A percentile compares a stretch with the other conserved stretches of the same genome.
Evolutionary conservation across 1,140 invertebrate species (phyloP).

Genomic region (Heliconius eleuchia): DNA sequence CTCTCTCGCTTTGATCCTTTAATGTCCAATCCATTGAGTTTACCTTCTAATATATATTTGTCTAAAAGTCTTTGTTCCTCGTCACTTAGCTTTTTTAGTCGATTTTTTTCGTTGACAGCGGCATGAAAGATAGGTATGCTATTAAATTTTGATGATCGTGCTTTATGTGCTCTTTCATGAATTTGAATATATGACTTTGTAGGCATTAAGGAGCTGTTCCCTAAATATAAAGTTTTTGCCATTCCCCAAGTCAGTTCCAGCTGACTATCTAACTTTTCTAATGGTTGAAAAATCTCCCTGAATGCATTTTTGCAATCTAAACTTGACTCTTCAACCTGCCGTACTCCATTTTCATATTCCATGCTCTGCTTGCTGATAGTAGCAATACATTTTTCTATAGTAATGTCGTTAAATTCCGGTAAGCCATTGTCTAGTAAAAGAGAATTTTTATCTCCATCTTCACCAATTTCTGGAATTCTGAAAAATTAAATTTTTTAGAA

Average conservation of each 20-base stretch:
- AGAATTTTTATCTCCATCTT: conserved; percentile 88
- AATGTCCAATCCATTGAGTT: conserved; percentile 88
- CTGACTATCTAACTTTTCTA: conserved; percentile 87
- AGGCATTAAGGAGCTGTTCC: conserved; percentile 90
- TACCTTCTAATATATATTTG: conserved; percentile 91
- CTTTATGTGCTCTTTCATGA: conserved; percentile 86
- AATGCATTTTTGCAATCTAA: conserved; percentile 84
- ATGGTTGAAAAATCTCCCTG: conserved; percentile 87
- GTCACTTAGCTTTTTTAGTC: conserved; percentile 83
- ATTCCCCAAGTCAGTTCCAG: conserved; percentile 93
- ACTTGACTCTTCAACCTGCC: conserved; percentile 83
- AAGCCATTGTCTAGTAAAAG: conserved; percentile 87
- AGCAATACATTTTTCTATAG: conserved; percentile 91
- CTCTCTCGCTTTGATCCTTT: conserved; percentile 72
- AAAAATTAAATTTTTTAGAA: conserved; percentile 47
- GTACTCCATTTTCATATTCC: conserved; percentile 90
- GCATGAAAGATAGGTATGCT: conserved; percentile 86
- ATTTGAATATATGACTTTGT: conserved; percentile 88
- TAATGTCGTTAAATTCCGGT: conserved; percentile 90
- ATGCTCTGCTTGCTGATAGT: conserved; percentile 91
- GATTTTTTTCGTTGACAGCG: conserved; percentile 83
- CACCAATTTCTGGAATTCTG: conserved; percentile 95
- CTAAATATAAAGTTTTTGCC: conserved; percentile 90
- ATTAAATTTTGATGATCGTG: conserved; percentile 85
- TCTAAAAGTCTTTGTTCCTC: conserved; percentile 87